Evolutionary conservation across 1,140 invertebrate genomes (phyloP), one percentile per base, ranked within the genome.

Genomic region (Drosophila nannoptera): DNA sequence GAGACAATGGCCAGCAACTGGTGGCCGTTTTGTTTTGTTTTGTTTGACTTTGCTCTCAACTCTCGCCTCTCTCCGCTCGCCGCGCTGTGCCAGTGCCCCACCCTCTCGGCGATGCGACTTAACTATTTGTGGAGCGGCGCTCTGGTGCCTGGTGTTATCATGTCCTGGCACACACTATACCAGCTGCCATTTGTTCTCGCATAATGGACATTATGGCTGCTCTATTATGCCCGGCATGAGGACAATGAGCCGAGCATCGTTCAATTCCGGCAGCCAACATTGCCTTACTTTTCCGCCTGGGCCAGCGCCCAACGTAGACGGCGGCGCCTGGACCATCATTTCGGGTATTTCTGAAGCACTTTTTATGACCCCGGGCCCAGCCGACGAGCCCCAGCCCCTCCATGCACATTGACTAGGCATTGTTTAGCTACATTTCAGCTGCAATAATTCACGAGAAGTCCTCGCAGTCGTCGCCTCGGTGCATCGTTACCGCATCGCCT

Each of bases 141-240:
- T 33, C 40, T 45, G 53, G 22, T 32, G 22, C 43, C 35, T 22
- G 35, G 54, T 60, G 74, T 86, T 86, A 86, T 86, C 81, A 49
- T 68, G 59, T 65, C 38, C 67, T 70, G 65, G 65, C 81, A 82
- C 81, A 82, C 73, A 77, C 73, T 69, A 64, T 68, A 65, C 74
- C 61, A 66, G 64, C 48, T 70, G 61, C 66, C 68, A 86, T 86
- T 86, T 86, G 81, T 81, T 80, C 59, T 69, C 81, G 64, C 65
- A 72, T 86, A 86, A 86, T 86, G 81, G 77, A 69, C 77, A 86
- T 86, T 77, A 86, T 67, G 77, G 62, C 59, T 71, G 69, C 66
- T 62, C 74, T 75, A 81, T 86, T 86, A 81, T 86, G 53, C 42
- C 59, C 73, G 46, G 45, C 48, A 42, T 46, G 42, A 40, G 68